Base-by-base conservation (phyloP, 2,797 vertebrate species). In the Carapus acus region DNA sequence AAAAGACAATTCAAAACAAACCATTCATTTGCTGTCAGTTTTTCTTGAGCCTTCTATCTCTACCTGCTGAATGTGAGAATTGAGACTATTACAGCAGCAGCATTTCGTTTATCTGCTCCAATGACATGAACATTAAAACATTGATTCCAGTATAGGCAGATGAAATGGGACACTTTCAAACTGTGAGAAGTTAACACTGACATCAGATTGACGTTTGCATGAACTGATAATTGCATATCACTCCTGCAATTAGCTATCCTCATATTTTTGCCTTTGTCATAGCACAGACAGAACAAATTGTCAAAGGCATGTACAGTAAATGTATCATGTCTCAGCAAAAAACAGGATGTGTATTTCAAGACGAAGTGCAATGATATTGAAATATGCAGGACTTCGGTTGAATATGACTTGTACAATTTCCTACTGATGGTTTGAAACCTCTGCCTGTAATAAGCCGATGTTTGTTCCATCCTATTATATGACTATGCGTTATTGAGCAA, bases 21-120 rank as follows among this genome's bases (percentile, higher is more conserved):
- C 38, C 67, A 72, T 70, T 70, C 65, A 62, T 18, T 58, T n/a
- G 58, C 65, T 62, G 54, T 72, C 55, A 44, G 12, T 41, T 23
- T 50, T 22, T 51, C 63, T 41, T n/a, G n/a, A n/a, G n/a, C 62
- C 54, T 53, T 53, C 62, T 36, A 9, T 52, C 24, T 20, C 43
- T 21, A 54, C 15, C 38, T 7, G 45, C 15, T 45, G 45, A 54
- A 19, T 45, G 45, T 8, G 14, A 38, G 33, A 51, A 36, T 40
- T 12, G 50, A 49, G 64, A 18, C 56, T 39, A 43, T 54, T 56
- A 60, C 57, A 73, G 67, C 69, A 63, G 58, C 59, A 60, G 71
- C 53, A 54, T 31, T 44, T 19, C 21, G 8, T 11, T 13, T 9
- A 33, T 33, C 31, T 11, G 31, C 34, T 33, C 9, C 31, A 12